Evolutionary conservation across 2,113 vertebrate genomes (phyloP).

Genomic region (Microtus montanus): DNA sequence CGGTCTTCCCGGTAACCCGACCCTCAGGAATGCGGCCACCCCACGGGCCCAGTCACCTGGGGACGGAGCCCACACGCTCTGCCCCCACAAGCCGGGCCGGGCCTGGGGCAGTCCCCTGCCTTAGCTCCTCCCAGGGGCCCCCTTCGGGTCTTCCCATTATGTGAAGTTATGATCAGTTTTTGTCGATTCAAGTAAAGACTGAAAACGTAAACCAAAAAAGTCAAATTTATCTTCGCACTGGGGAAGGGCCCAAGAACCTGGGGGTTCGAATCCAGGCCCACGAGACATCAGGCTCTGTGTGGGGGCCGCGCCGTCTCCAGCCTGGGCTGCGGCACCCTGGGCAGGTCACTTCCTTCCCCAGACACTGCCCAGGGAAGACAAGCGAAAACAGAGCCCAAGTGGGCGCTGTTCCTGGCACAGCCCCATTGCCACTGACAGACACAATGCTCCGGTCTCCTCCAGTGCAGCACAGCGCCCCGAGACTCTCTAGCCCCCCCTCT

Average conservation of each 20-base stretch:
- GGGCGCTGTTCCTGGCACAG: too few species aligned
- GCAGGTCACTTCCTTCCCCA: neutral
- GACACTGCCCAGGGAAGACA: neutral
- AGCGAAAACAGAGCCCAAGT: neutral
- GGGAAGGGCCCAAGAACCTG: neutral
- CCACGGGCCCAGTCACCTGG: neutral
- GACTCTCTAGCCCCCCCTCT: neutral
- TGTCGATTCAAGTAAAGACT: neutral
- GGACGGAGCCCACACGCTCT: neutral
- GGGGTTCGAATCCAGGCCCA: neutral
- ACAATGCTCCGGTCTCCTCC: too few species aligned
- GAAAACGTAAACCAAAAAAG: too few species aligned
- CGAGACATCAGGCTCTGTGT: neutral
- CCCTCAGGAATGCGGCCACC: slow-evolving; percentile 69
- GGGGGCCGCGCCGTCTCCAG: neutral
- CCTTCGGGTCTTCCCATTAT: neutral
- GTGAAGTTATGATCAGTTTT: neutral
- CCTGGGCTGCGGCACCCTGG: neutral
- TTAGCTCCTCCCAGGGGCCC: neutral
- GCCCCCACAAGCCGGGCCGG: neutral
- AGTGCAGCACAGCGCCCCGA: too few species aligned
- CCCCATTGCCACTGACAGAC: too few species aligned
- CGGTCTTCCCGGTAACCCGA: slow-evolving; percentile 48
- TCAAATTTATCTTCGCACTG: neutral
- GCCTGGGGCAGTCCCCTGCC: neutral